Evolutionary conservation across 2,113 vertebrate genomes (phyloP).

Genomic region (Dendropsophus ebraccatus): DNA sequence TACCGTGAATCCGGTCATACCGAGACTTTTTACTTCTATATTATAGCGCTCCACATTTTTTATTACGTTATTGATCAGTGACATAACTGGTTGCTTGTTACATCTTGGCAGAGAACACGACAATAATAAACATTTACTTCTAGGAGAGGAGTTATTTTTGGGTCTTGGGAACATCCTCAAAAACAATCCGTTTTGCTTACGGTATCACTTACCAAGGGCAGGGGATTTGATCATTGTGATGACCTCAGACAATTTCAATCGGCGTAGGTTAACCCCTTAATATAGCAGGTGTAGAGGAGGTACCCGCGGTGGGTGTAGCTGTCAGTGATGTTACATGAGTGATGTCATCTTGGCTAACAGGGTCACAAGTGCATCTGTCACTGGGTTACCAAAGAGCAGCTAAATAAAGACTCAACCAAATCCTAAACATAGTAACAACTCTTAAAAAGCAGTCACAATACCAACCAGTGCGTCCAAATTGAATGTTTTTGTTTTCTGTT

Average conservation of each 20-base stretch:
- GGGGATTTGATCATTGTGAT: not conserved
- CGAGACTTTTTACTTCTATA: too few relatives aligned
- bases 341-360: slow-evolving; percentile 38
- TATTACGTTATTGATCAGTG: too few relatives aligned
- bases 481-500: slow-evolving; percentile 17
- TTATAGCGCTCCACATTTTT: too few relatives aligned
- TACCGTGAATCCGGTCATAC: too few relatives aligned
- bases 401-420: slow-evolving; percentile 29
- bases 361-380: slow-evolving; percentile 41
- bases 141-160: not conserved
- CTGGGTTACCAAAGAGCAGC: not conserved
- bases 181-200: not conserved
- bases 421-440: slow-evolving; percentile 33
- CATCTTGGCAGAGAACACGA: too few relatives aligned
- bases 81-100: too few relatives aligned
- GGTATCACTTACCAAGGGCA: not conserved
- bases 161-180: not conserved
- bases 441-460: not conserved
- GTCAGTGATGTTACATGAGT: slow-evolving; percentile 17
- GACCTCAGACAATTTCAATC: not conserved
- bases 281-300: slow-evolving; percentile 16
- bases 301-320: not conserved
- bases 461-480: too few relatives aligned
- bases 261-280: not conserved
- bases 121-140: not conserved